Percentiles rank a stretch among this genome's conserved stretches.
Conservation (phyloP, 30 jellyfish, hydroid and myxozoan genomes). For the Aurelia coerulea region DNA sequence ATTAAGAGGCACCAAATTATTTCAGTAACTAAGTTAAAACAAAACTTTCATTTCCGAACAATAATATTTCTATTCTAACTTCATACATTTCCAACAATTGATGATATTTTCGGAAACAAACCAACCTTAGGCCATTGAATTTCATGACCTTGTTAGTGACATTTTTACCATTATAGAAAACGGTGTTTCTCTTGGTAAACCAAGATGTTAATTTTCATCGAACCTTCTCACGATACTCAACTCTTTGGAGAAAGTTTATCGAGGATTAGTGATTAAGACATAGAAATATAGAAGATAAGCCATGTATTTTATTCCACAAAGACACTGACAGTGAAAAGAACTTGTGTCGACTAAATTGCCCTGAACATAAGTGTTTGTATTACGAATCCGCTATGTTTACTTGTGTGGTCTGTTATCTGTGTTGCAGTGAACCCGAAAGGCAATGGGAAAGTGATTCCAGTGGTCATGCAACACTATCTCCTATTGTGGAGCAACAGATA, state of each 20-base stretch:
- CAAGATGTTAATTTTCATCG: not conserved
- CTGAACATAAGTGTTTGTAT: slow-evolving; percentile 4
- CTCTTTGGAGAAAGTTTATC: slow-evolving; percentile 12
- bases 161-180: not conserved
- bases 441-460: not conserved
- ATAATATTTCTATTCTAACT: too few species aligned
- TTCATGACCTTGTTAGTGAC: too few species aligned
- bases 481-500: not conserved
- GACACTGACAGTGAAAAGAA: slow-evolving; percentile 8
- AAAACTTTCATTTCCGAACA: too few species aligned
- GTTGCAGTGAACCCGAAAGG: slow-evolving; percentile 2
- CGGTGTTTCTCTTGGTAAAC: slow-evolving; percentile 7
- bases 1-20: too few species aligned
- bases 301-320: slow-evolving; percentile 18
- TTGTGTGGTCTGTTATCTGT: slow-evolving; percentile 27
- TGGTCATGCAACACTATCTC: too few species aligned
- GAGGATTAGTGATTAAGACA: slow-evolving; percentile 10
- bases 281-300: slow-evolving; percentile 20
- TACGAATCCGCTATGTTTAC: slow-evolving; percentile 10
- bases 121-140: too few species aligned
- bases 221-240: slow-evolving; percentile 41
- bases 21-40: too few species aligned
- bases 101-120: too few species aligned
- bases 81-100: too few species aligned
- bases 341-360: slow-evolving; percentile 14